phyloP scores from a whole-genome alignment of 1,140 invertebrate genomes.

The Temnothorax longispinosus region DNA sequence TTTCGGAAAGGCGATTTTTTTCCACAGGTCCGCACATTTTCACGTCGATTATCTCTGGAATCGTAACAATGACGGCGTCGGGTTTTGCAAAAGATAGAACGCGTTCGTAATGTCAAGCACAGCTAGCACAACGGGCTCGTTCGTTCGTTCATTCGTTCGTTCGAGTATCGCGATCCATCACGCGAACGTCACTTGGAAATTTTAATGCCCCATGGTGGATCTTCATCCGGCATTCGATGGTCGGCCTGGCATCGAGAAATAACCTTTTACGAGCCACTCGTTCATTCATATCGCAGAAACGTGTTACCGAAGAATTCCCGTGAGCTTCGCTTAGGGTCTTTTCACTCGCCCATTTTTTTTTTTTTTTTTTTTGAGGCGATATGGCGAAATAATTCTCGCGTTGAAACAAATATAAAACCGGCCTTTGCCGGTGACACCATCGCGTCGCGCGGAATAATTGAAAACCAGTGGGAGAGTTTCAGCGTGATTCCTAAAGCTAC shows the following conservation, averaged over 20 bases:
- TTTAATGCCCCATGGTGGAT: constrained; percentile 65
- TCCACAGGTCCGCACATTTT: constrained; percentile 13
- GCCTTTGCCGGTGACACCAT: neutral
- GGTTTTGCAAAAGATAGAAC: neutral
- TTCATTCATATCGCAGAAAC: constrained; percentile 31
- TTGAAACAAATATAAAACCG: neutral
- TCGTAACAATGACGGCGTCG: constrained; percentile 33
- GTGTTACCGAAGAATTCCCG: constrained; percentile 4
- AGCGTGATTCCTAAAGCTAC: neutral
- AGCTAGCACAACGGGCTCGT: neutral
- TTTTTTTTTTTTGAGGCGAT: no score
- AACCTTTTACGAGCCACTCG: constrained; percentile 31
- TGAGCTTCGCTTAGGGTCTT: neutral
- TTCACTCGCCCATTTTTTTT: neutral
- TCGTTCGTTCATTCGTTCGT: constrained; percentile 54
- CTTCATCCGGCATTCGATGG: constrained; percentile 8
- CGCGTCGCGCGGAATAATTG: neutral
- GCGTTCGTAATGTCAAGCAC: constrained; percentile 25
- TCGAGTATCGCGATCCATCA: constrained; percentile 72
- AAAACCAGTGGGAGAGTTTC: neutral
- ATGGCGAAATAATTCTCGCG: constrained; percentile 7
- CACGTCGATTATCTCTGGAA: constrained; percentile 19
- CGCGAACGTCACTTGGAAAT: constrained; percentile 69
- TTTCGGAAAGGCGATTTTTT: constrained; percentile 28
- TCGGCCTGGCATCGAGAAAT: neutral